Conservation (phyloP, 1,140 invertebrate genomes). For the Coenobita brevimanus region DNA sequence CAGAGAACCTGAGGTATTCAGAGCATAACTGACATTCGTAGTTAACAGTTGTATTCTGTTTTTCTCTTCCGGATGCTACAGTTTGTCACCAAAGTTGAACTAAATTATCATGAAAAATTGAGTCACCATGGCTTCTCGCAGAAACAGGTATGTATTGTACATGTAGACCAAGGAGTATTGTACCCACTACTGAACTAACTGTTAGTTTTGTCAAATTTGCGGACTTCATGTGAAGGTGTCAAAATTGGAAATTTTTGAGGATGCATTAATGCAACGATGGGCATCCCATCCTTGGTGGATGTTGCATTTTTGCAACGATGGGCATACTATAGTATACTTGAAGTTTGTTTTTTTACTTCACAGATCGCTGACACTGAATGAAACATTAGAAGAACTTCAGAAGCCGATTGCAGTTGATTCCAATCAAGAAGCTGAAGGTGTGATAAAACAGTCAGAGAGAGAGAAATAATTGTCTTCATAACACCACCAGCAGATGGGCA, state of each 20-base stretch:
- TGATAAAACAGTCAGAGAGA: conserved; percentile 9
- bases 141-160: conserved; percentile 2
- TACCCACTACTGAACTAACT: not conserved
- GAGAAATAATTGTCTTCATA: conserved; percentile 10
- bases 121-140: conserved; percentile 8
- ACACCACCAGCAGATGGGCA: conserved; percentile 28
- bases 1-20: not conserved
- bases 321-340: not conserved
- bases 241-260: not conserved
- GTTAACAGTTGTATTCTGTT: not conserved
- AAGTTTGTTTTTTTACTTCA: not conserved
- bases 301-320: conserved; percentile 17
- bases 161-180: not conserved
- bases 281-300: not conserved
- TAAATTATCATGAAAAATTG: conserved; percentile 9
- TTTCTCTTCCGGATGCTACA: not conserved
- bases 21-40: conserved; percentile 7
- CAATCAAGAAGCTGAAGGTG: not conserved
- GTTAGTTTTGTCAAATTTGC: not conserved
- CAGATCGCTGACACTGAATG: conserved; percentile 18
- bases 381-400: conserved; percentile 16
- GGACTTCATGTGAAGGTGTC: not conserved
- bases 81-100: not conserved
- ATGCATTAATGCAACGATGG: conserved; percentile 15
- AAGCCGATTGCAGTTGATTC: not conserved